Evolutionary conservation across 2,888 invertebrate species (phyloP).

Genomic region (Eupithecia insigniata): DNA sequence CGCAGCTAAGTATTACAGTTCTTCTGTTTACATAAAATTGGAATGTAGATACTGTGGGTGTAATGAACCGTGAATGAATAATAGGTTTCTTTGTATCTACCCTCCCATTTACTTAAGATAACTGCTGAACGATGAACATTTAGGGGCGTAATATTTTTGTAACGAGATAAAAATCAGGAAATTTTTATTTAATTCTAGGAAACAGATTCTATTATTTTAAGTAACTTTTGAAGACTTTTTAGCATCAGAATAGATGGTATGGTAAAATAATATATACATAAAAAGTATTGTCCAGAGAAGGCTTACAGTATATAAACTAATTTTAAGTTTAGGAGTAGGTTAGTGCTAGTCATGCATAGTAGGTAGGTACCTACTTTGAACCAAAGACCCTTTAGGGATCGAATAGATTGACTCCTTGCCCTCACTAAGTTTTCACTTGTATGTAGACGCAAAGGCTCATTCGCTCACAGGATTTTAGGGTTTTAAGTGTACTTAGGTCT

Average conservation of each 20-base stretch:
- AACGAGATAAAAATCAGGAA: constrained; percentile 9
- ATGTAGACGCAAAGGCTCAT: too few species aligned
- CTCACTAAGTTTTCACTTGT: too few species aligned
- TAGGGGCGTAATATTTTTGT: constrained; percentile 28
- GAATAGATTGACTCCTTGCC: too few species aligned
- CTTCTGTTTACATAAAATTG: constrained; percentile 56
- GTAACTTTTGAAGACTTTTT: neutral
- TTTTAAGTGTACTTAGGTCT: too few species aligned
- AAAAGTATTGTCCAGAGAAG: too few species aligned
- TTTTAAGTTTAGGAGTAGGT: too few species aligned
- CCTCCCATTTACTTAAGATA: constrained; percentile 41
- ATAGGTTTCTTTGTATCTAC: constrained; percentile 43
- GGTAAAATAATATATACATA: too few species aligned
- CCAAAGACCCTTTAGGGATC: too few species aligned
- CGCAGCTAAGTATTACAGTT: constrained; percentile 54
- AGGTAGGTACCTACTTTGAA: too few species aligned
- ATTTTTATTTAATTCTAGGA: neutral
- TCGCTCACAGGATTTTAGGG: too few species aligned
- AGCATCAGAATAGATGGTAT: neutral
- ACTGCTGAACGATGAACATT: constrained; percentile 37
- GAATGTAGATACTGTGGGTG: constrained; percentile 42
- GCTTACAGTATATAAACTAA: too few species aligned
- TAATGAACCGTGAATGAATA: constrained; percentile 46
- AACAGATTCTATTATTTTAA: neutral
- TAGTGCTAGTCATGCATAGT: too few species aligned